phyloP scores from a whole-genome alignment of 2,888 invertebrate genomes.

The Synergus laeviventris region DNA sequence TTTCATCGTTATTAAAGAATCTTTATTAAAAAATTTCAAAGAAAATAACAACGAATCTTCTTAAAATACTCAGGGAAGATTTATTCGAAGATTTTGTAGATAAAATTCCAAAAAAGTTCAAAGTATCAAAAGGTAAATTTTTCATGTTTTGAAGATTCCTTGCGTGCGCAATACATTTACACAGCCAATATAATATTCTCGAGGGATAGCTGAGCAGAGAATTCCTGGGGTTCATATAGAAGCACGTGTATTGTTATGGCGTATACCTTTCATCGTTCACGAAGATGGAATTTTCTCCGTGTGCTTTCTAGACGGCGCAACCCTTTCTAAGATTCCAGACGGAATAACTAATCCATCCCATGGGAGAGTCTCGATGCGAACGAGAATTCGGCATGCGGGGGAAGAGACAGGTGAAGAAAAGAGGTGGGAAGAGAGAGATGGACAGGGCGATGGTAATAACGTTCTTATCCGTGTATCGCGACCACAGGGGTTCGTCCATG shows the following conservation, averaged over 20 bases:
- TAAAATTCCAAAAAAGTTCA: not conserved
- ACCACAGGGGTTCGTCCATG: conserved; percentile 37
- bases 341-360: conserved; percentile 40
- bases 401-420: conserved; percentile 34
- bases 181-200: conserved; percentile 19
- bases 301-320: conserved; percentile 12
- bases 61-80: too few species aligned
- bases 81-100: too few species aligned
- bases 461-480: conserved; percentile 37
- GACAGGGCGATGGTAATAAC: conserved; percentile 38
- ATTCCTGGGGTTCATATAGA: not conserved
- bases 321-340: conserved; percentile 26
- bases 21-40: too few species aligned
- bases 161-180: conserved; percentile 3
- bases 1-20: too few species aligned
- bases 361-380: conserved; percentile 30
- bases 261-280: conserved; percentile 35
- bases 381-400: conserved; percentile 21
- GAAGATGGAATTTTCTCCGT: conserved; percentile 10
- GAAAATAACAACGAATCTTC: too few species aligned
- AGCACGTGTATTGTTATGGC: conserved; percentile 25
- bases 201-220: not conserved
- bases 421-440: conserved; percentile 30
- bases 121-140: not conserved
- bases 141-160: not conserved